Evolutionary conservation across 1,140 invertebrate species (phyloP), one percentile per base, ranked within the genome.

Genomic region (Leptonema lineaticorne): DNA sequence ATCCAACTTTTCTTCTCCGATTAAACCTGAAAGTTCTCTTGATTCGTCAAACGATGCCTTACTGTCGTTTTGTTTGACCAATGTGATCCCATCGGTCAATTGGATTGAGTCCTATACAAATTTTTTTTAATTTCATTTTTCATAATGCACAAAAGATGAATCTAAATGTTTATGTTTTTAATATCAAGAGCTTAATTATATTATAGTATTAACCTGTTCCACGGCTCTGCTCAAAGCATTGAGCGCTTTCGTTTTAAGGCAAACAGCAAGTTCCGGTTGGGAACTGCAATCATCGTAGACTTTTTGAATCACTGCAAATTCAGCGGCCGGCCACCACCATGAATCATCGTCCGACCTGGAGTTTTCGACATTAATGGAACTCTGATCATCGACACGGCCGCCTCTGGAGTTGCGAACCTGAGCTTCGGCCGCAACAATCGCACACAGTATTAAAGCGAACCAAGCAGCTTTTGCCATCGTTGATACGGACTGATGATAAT

Each of bases 261-360:
- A 86, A 64, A 78, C 78, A 28, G 84, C 81, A 70, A 86, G 80
- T 73, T 85, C 84, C 72, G 82, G 81, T 59, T 83, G 83, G 33
- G 81, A 77, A 76, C 84, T 84, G 76, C 85, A 86, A 72, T 85
- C 84, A 60, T 86, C 84, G 69, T 86, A 86, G 56, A 86, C 79
- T 74, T 85, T 84, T 67, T 84, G 81, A 73, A 84, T 75, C 70
- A 85, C 77, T 45, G 76, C 74, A 63, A 85, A 81, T 26, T 85
- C 84, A 1, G 83, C 79, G 14, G 79, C 75, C 24, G 80, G 79
- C 81, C 80, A 82, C 81, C 81, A 82, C 20, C 77, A 79, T 11
- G 18, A 18, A n/a, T 63, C 63, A 63, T 83, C 81, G n/a, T 81
- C 80, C 37, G 79, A 78, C 75, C 81, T 76, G 27, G 79, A 76